Percentiles rank a stretch among this genome's conserved stretches.
Conservation (phyloP, 2,797 vertebrate species). For the Nothura maculosa region DNA sequence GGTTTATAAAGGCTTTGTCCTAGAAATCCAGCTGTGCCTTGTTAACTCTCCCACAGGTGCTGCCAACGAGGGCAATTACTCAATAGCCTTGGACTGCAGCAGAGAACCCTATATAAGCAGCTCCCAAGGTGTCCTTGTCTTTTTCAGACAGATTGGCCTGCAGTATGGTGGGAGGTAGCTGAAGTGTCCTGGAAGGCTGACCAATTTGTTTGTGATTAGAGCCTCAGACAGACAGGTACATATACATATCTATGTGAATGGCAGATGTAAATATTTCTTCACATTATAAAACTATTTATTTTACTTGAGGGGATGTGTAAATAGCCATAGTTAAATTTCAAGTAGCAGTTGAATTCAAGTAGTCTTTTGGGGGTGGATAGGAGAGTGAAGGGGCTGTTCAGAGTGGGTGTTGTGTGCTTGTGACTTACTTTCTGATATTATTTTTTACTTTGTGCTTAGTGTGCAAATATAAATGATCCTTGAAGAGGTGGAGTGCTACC, state of each 20-base stretch:
- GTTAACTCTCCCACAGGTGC: background rate
- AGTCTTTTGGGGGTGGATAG: rapidly evolving
- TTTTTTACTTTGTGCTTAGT: no score
- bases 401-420: background rate
- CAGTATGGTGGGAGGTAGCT: rapidly evolving
- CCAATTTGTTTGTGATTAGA: rapidly evolving
- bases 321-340: no score
- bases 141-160: rapidly evolving
- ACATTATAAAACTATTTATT: background rate
- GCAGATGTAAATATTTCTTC: rapidly evolving
- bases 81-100: background rate
- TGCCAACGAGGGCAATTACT: background rate
- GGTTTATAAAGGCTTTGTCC: background rate
- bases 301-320: background rate
- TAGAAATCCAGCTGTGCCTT: background rate
- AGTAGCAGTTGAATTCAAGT: no score
- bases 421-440: background rate
- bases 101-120: background rate
- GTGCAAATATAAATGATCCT: background rate
- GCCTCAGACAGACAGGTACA: rapidly evolving
- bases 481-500: no score
- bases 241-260: background rate
- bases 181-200: background rate
- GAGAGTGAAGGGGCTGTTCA: background rate
- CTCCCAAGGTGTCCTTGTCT: rapidly evolving